Percentiles rank a stretch among this genome's conserved stretches.
These are phyloP conservation scores for Cervus canadensis DNA, from an alignment of 2,113 vertebrate genomes.

Conservation along the genomic window DNA sequence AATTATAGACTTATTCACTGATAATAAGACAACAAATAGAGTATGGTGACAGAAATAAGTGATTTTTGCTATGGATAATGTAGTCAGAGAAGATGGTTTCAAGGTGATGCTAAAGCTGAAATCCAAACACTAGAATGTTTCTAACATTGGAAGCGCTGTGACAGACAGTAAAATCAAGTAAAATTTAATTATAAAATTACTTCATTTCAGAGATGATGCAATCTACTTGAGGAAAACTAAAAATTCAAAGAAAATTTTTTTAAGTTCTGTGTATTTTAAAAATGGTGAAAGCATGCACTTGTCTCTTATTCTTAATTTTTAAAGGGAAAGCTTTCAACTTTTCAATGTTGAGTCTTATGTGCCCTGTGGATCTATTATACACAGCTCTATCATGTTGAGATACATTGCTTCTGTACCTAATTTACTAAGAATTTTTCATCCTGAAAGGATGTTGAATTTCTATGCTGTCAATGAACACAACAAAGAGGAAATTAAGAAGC, in stretches of 20 bases:
- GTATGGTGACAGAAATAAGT: not conserved
- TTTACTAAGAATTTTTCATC: not conserved
- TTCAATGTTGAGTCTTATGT: not conserved
- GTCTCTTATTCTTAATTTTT: not conserved
- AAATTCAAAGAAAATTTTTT: not conserved
- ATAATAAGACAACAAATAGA: not conserved
- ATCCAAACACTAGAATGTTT: not conserved
- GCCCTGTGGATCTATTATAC: not conserved
- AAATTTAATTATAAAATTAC: not conserved
- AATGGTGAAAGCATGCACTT: not conserved
- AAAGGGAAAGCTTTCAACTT: not conserved
- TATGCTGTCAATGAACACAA: not conserved
- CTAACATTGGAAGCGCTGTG: not conserved
- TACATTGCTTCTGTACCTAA: not conserved
- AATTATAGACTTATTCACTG: too few species aligned
- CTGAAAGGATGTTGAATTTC: not conserved
- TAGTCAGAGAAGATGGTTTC: not conserved
- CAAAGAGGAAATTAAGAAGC: not conserved
- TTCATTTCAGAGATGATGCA: not conserved
- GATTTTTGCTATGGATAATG: not conserved
- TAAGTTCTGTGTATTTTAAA: too few species aligned
- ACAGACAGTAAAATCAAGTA: not conserved
- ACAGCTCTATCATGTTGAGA: not conserved
- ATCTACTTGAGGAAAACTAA: not conserved
- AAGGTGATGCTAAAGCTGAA: not conserved